A percentile compares a stretch with the other conserved stretches of the same genome.
Conservation (phyloP, 2,797 vertebrate species). For the Typhlichthys subterraneus region DNA sequence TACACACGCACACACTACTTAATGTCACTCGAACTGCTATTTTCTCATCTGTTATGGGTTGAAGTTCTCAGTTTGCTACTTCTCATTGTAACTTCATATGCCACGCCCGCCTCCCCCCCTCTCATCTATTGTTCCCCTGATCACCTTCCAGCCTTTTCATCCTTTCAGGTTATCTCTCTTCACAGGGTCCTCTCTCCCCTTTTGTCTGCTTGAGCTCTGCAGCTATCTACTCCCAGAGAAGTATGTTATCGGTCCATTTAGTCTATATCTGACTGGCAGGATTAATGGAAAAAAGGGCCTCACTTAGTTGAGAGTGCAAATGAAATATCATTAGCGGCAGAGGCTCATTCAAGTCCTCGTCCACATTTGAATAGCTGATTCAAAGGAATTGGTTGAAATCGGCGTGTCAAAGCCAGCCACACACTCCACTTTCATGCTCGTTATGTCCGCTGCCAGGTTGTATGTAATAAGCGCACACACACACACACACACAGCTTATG, state of each 20-base stretch:
- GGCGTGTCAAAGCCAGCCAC: constrained; percentile 40
- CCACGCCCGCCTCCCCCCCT: background rate
- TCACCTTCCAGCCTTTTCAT: too few species aligned
- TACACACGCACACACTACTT: constrained; percentile 16
- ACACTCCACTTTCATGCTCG: constrained; percentile 40
- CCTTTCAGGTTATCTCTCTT: background rate
- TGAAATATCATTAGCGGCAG: constrained; percentile 45
- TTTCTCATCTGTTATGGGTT: constrained; percentile 16
- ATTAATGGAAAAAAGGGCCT: constrained; percentile 46
- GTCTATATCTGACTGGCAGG: constrained; percentile 58
- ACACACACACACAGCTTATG: constrained; percentile 5
- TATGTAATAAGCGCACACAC: background rate
- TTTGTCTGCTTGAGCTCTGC: constrained; percentile 24
- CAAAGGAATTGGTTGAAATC: constrained; percentile 48
- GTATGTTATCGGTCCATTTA: constrained; percentile 47
- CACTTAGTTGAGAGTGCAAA: constrained; percentile 42
- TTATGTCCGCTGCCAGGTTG: constrained; percentile 51
- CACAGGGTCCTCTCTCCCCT: background rate
- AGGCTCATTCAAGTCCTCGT: constrained; percentile 41
- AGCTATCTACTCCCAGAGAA: constrained; percentile 23
- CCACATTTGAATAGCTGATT: constrained; percentile 55
- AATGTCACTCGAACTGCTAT: constrained; percentile 45
- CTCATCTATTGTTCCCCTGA: background rate
- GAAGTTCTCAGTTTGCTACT: constrained; percentile 44
- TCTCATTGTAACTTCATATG: too few species aligned